Percentiles rank a stretch among this genome's conserved stretches.
phyloP scores from a whole-genome alignment of 2,797 vertebrate genomes.

The Galagoides demidoff region DNA sequence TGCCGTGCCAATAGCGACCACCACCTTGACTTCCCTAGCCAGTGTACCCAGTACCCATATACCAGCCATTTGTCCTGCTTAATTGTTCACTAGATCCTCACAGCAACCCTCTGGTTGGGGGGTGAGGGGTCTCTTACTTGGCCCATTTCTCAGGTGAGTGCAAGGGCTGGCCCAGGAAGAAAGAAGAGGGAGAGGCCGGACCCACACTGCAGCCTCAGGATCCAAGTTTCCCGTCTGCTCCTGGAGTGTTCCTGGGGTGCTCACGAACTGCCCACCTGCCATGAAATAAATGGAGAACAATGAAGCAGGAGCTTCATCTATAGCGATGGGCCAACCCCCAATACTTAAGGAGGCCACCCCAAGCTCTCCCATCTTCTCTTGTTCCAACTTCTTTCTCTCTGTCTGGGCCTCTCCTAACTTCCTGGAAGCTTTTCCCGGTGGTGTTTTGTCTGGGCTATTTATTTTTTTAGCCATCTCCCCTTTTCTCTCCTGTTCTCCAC shows the following conservation, averaged over 20 bases:
- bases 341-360: accelerated
- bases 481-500: neutral
- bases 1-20: too few species aligned
- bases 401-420: neutral
- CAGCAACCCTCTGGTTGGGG: too few species aligned
- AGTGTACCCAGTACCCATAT: neutral
- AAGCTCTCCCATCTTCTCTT: accelerated
- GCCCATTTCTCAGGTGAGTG: neutral
- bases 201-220: neutral
- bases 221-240: neutral
- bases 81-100: too few species aligned
- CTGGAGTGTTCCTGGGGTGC: neutral
- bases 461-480: neutral
- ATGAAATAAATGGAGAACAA: neutral
- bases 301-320: too few species aligned
- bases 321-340: neutral
- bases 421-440: neutral
- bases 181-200: neutral
- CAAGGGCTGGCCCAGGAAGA: neutral
- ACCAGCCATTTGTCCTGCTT: neutral
- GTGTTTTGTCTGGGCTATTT: neutral
- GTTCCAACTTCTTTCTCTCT: neutral
- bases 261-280: too few species aligned
- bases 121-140: accelerated
- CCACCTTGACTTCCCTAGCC: neutral